Base-by-base conservation (phyloP, 2,797 vertebrate genomes). In the Sandelia bainsii region DNA sequence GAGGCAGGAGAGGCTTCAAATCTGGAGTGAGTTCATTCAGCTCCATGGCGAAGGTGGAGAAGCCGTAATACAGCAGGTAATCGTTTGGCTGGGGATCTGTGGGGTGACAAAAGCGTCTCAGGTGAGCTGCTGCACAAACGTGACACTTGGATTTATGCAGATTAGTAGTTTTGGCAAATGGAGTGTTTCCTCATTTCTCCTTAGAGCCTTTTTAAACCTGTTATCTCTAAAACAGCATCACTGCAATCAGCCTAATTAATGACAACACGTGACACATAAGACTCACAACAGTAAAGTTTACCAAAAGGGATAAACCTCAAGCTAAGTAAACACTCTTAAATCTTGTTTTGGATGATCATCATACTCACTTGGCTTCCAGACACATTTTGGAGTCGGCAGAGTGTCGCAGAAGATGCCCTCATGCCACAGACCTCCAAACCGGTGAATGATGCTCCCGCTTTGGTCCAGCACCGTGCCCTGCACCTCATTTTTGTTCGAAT, bases 331-430 rank as follows among this genome's bases (percentile, higher is more conserved):
- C 56, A 11, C 1, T 14, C 16, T 16, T 34, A 9, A 34, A 20
- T 17, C 22, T 7, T 19, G 10, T 8, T 19, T 2, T 20, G 1
- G 0, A 9, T 1, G 2, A 12, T 48, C 1, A 34, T 0, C 16
- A 11, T 5, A 92, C 97, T 95, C 91, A 98, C 97, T 96, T 79
- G 96, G 96, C 88, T 95, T 98, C 97, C 97, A 99, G 88, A 99
- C 78, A 82, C 96, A 96, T 53, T 96, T 96, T 0, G 96, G 94
- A 0, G 91, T 92, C 0, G 96, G 95, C 16, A 95, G 87, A 0
- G 95, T 94, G 51, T 98, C 97, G 1, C 96, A 96, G 91, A 95
- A 97, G 75, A 99, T 94, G 44, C 96, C 97, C 65, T 99, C 96
- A 1, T 98, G 96, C 97, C 97, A 99, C 81, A 97, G 95, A 29